Conservation (phyloP, 2,797 vertebrate genomes). For the Chiropotes sagulatus region DNA sequence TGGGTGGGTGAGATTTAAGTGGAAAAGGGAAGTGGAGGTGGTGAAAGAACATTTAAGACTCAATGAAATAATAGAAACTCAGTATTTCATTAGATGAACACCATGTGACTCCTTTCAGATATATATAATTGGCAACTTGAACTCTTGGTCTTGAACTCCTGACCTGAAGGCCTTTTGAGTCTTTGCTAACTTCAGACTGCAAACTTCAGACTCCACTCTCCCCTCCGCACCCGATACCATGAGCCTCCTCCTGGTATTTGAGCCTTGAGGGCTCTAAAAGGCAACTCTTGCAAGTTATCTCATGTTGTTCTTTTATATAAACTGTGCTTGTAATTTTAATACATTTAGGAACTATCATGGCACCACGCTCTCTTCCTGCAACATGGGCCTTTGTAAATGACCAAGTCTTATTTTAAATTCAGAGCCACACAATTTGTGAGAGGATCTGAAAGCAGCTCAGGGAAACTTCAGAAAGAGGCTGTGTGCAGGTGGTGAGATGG, state of each 20-base stretch:
- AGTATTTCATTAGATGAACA: neutral
- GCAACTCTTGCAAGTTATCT: neutral
- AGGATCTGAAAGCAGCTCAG: neutral
- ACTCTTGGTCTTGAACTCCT: too few species aligned
- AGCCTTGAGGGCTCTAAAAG: neutral
- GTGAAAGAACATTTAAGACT: neutral
- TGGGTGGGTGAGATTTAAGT: neutral
- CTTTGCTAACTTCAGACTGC: neutral
- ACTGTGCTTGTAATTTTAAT: neutral
- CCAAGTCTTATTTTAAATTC: neutral
- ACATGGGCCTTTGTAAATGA: neutral
- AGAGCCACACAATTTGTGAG: neutral
- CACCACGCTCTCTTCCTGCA: neutral
- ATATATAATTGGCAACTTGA: neutral
- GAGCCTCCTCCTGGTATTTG: neutral
- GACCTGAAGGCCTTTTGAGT: neutral
- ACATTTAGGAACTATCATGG: neutral
- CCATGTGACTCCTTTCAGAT: neutral
- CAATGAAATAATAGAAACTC: neutral
- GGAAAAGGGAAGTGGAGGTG: neutral
- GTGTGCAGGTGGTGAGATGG: neutral
- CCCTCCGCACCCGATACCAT: neutral
- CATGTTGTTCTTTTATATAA: neutral
- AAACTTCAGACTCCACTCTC: neutral
- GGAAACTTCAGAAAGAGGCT: neutral